phyloP scores from a whole-genome alignment of 64 coral and sea anemone genomes.

The Stichodactyla helianthus region DNA sequence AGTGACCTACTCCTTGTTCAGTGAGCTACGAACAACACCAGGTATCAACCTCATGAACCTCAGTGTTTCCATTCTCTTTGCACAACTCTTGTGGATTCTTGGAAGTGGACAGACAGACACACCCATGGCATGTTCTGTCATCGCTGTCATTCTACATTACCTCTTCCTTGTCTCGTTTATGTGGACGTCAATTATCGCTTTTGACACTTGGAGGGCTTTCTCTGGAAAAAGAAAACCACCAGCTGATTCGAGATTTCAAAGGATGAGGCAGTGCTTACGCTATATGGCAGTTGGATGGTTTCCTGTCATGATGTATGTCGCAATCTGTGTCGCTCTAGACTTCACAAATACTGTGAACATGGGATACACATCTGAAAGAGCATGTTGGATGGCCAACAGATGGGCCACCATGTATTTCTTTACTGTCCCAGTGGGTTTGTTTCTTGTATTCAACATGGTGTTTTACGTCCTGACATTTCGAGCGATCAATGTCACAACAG shows the following conservation, averaged over 20 bases:
- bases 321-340: constrained; percentile 15
- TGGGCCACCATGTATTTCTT: constrained; percentile 12
- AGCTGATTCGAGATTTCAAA: not conserved
- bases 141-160: constrained; percentile 27
- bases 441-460: not conserved
- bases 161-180: constrained; percentile 24
- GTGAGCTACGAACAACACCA: constrained; percentile 37
- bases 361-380: constrained; percentile 1
- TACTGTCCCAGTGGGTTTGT: constrained; percentile 7
- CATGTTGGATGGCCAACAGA: constrained; percentile 23
- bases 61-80: not conserved
- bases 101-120: not conserved
- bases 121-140: constrained; percentile 16
- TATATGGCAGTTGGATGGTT: constrained; percentile 15
- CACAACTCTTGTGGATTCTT: constrained; percentile 9
- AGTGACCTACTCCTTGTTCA: constrained; percentile 35
- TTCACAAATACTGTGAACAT: not conserved
- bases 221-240: not conserved
- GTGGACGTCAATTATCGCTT: constrained; percentile 39
- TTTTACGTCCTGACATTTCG: constrained; percentile 28
- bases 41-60: constrained; percentile 38
- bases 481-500: constrained; percentile 2
- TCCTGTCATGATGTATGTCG: constrained; percentile 1
- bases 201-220: constrained; percentile 34
- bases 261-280: not conserved